These are phyloP conservation scores for Siniperca scherzeri DNA, from an alignment of 2,797 vertebrate genomes.

Conservation along the genomic window DNA sequence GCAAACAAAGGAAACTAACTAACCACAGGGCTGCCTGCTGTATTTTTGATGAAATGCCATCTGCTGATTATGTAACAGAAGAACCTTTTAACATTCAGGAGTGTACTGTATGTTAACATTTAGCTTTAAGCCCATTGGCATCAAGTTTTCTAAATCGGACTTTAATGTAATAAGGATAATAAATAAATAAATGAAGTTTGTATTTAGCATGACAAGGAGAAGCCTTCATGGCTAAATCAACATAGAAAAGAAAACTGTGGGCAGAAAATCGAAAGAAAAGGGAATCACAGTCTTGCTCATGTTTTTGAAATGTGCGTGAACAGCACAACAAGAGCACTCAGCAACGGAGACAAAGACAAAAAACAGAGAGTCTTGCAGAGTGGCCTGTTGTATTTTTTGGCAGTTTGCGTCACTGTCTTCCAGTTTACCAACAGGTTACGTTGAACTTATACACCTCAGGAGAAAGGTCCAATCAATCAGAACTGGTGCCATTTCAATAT, in stretches of 20 bases:
- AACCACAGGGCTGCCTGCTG: conserved; percentile 43
- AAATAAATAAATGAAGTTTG: not conserved
- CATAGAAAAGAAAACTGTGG: not conserved
- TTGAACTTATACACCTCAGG: no score
- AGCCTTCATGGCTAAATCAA: not conserved
- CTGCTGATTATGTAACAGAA: conserved; percentile 5
- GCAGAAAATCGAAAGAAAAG: not conserved
- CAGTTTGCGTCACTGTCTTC: no score
- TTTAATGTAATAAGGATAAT: no score
- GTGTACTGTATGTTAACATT: not conserved
- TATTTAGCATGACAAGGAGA: not conserved
- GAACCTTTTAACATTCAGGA: not conserved
- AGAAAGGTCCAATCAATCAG: no score
- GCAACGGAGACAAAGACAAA: not conserved
- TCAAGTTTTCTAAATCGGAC: not conserved
- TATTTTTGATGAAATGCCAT: conserved; percentile 28
- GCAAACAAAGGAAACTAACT: conserved; percentile 27
- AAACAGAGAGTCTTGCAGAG: no score
- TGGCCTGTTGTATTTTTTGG: no score
- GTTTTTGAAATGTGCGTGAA: not conserved
- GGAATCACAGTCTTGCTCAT: no score
- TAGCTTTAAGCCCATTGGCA: not conserved
- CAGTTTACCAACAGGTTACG: no score
- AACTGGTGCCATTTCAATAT: no score
- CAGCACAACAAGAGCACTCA: not conserved